Base-by-base conservation (phyloP, 2,888 invertebrate genomes). In the Homarus gammarus region DNA sequence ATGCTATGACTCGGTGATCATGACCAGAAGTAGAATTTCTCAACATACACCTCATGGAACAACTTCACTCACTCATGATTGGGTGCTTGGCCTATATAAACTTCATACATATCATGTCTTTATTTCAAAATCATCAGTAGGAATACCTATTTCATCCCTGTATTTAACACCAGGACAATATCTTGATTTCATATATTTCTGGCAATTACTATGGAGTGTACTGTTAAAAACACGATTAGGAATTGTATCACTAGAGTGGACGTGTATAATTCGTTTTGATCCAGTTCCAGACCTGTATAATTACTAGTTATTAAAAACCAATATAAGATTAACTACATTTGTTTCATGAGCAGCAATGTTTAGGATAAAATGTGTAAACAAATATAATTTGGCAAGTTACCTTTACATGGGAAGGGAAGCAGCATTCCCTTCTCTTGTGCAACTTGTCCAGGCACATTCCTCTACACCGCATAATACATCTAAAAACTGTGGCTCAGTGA, bases 241-340 rank as follows among this genome's bases (percentile, higher is more conserved):
- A 87, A 79, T 70, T 81, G 81, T 88, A 88, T 88, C 87, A 88
- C 87, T 73, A 88, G 82, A 64, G 77, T 88, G 87, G 87, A 88
- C 87, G 87, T 88, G 82, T 88, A 75, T 72, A 82, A 61, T 88
- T 82, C 75, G 77, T 88, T 88, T 88, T 88, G 87, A 88, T 88
- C 87, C 83, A 61, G 82, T 88, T 88, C 64, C 87, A 82, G 75
- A 79, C 81, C 73, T 79, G 87, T 87, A 70, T 81, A 68, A 51
- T 79, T 72, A 79, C 70, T 87, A 70, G 78, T 72, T 51, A 72
- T 78, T 56, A 72, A 72, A 82, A 87, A 68, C 81, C 81, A 81
- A 79, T 87, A 87, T 49, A 87, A 38, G 56, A 84, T 68, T 44
- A 68, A 51, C 75, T 79, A 81, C 73, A 64, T 73, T 72, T 82